Evolutionary conservation across 2,113 vertebrate genomes (phyloP), one percentile per base, ranked within the genome.

Genomic region (Colinus virginianus): DNA sequence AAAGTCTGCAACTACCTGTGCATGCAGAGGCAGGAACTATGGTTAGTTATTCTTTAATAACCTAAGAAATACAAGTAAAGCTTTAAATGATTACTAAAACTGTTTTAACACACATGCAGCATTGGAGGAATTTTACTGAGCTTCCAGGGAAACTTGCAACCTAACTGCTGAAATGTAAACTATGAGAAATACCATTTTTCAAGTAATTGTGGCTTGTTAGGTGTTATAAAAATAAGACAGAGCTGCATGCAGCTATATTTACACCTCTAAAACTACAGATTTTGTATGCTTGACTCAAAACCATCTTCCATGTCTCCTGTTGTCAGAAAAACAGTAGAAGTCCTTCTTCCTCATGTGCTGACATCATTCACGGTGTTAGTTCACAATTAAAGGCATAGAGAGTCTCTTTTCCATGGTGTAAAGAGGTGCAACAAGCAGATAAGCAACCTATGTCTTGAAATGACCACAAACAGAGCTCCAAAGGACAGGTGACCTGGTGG

Each of bases 131-230:
- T 75, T 74, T 46, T 80, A 86, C 23, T 58, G 90, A 49, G 23
- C 30, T 87, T 81, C 53, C 84, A 30, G 68, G 20, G 48, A 84
- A 53, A 3, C 6, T 25, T 36, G 67, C 14, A 87, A 84, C 26
- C 56, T 11, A 81, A 51, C 40, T 62, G 17, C 55, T 85, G 30
- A 90, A 75, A 88, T 26, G 10, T 30, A 75, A 21, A 5, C 11
- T 51, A 63, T n/a, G 9, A 78, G 78, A 85, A 62, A 55, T 0
- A 62, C 0, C 1, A 1, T 16, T 74, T 53, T 83, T 55, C 0
- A 66, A 87, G 28, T 30, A 68, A 36, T 66, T 74, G 51, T 3
- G 5, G 18, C 6, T 79, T 75, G 28, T 17, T 78, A 81, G 26
- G 36, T 51, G 6, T 38, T 79, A 2, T 3, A 75, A 61, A 82